Conservation (phyloP, 2,797 vertebrate species). For the Sylvilagus floridanus region DNA sequence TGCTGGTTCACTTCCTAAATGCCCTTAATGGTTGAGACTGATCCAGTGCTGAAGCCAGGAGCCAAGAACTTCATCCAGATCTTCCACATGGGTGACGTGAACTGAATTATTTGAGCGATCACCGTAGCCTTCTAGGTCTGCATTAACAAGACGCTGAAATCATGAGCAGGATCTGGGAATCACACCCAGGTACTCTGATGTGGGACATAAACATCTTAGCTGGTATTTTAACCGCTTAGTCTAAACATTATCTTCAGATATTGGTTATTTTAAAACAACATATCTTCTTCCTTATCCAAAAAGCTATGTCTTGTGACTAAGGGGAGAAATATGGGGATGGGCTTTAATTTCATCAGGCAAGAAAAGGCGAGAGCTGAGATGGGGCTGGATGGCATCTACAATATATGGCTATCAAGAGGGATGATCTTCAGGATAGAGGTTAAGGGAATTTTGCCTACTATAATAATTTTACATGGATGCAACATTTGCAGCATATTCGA, state of each 20-base stretch:
- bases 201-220: too few relatives aligned
- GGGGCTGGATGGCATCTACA: not conserved
- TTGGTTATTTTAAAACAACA: constrained; percentile 23
- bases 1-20: too few relatives aligned
- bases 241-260: not conserved
- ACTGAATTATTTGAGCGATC: too few relatives aligned
- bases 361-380: not conserved
- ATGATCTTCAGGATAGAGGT: not conserved
- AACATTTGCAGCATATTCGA: not conserved
- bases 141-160: too few relatives aligned
- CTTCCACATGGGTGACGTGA: too few relatives aligned
- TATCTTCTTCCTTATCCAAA: constrained; percentile 39
- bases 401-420: not conserved
- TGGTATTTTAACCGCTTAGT: too few relatives aligned
- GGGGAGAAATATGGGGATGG: not conserved
- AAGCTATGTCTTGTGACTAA: not conserved
- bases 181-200: too few relatives aligned
- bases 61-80: too few relatives aligned
- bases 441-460: not conserved
- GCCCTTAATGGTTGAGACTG: too few relatives aligned
- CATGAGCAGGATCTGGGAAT: too few relatives aligned
- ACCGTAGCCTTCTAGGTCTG: too few relatives aligned
- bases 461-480: not conserved
- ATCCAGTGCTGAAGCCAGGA: too few relatives aligned
- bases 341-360: not conserved